Base-by-base conservation (phyloP, 2,113 vertebrate species). In the Scytalopus superciliaris region DNA sequence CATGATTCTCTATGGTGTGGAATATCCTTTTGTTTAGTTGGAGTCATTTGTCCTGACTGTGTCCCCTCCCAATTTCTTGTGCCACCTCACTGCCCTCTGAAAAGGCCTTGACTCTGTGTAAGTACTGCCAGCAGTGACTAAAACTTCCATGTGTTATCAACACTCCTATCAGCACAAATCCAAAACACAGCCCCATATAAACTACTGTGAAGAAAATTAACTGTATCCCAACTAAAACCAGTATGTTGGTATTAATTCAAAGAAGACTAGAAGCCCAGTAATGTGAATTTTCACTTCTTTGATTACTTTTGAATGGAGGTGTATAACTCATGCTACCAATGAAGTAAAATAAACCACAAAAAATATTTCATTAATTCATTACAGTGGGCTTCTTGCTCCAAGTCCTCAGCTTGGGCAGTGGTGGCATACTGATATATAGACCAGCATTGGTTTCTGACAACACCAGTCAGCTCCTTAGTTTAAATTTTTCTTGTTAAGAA, bases 1-100 rank as follows among this genome's bases (percentile, higher is more conserved):
- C 14, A 28, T 24, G 10, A 19, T 9, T 0, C 19, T 15, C 9
- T 17, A 3, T 45, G 15, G 5, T 25, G 4, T 45, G 33, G 28
- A 39, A 67, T 37, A 17, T 67, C 28, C 33, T 67, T 60, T 75
- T 30, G 10, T 45, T 39, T 0, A 1, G 2, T 6, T 68, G n/a
- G 16, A 10, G 6, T 53, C 19, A 40, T 21, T n/a, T 53, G n/a
- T 35, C 16, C 23, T 2, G 1, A 3, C 10, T n/a, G 17, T 69
- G 17, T 47, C 11, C 6, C 25, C 14, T 47, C 17, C 21, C 55
- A 49, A 0, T 22, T 68, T 47, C 47, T 83, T 83, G 21, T 89
- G 24, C 40, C 62, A 30, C 40, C n/a, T 75, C 47, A 7, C 12
- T 76, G 40, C n/a, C 53, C 14, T 10, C 15, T 35, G 47, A 35